Percentiles rank a stretch among this genome's conserved stretches.
Evolutionary conservation across 2,113 vertebrate species (phyloP).

Genomic region (Trematocara unimaculatum): DNA sequence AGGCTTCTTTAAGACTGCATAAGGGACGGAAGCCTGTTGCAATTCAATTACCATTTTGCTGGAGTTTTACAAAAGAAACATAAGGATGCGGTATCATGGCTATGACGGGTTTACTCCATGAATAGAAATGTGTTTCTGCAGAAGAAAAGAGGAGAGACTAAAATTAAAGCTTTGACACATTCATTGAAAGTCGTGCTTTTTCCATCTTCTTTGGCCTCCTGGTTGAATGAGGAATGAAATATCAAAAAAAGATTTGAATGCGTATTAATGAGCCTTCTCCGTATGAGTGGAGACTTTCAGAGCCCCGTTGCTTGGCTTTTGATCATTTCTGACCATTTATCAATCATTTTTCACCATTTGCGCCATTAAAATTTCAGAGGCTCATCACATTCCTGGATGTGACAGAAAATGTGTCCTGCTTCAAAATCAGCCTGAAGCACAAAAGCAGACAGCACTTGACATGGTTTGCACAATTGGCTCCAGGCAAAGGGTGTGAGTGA

Average conservation of each 20-base stretch:
- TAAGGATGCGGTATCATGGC: constrained; percentile 56
- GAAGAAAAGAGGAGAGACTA: constrained; percentile 39
- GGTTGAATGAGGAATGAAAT: constrained; percentile 35
- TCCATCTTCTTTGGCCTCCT: constrained; percentile 31
- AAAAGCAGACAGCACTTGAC: constrained; percentile 19
- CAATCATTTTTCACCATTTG: neutral
- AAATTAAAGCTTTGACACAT: constrained; percentile 58
- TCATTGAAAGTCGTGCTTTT: constrained; percentile 50
- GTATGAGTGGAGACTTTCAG: neutral
- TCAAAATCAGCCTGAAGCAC: neutral
- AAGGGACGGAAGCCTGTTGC: constrained; percentile 40
- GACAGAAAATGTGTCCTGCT: neutral
- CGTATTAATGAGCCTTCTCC: constrained; percentile 25
- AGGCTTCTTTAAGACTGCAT: constrained; percentile 57
- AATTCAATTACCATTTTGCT: constrained; percentile 65
- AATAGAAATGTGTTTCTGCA: constrained; percentile 62
- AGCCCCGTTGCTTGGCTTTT: neutral
- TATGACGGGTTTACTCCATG: constrained; percentile 39
- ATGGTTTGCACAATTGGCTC: neutral
- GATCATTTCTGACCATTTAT: neutral
- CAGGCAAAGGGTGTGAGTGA: constrained; percentile 5
- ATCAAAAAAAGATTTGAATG: constrained; percentile 35
- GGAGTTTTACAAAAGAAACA: constrained; percentile 52
- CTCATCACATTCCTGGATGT: neutral
- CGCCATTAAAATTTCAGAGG: neutral